Conservation (phyloP, 2,113 vertebrate species). For the Nothoprocta perdicaria region DNA sequence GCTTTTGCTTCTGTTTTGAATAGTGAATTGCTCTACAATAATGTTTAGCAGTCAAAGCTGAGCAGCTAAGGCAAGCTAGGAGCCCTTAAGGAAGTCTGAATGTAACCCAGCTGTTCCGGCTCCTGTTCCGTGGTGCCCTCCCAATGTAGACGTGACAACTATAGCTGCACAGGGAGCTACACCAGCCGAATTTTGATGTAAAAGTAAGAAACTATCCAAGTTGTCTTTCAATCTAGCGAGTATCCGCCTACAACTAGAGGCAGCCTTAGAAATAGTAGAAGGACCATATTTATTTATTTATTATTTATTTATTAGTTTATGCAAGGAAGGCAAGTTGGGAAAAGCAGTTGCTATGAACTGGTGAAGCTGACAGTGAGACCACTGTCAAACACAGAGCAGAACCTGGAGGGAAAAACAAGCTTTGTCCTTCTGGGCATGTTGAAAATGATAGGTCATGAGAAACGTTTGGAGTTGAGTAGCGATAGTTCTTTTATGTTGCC, state of each 20-base stretch:
- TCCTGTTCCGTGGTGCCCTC: neutral
- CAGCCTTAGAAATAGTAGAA: neutral
- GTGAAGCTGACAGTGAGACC: neutral
- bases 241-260: conserved; percentile 27
- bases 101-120: neutral
- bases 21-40: neutral
- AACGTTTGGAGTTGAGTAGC: conserved; percentile 19
- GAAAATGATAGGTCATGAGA: neutral
- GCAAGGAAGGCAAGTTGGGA: neutral
- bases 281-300: neutral
- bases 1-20: neutral
- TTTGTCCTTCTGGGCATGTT: neutral
- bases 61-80: conserved; percentile 45
- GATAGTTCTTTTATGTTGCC: neutral
- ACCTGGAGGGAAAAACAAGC: neutral
- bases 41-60: neutral
- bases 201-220: conserved; percentile 10
- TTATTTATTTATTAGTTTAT: neutral
- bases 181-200: neutral
- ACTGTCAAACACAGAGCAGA: conserved; percentile 15
- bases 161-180: neutral
- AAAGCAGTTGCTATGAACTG: neutral
- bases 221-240: conserved; percentile 15
- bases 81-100: neutral
- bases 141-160: neutral